Percentiles rank a stretch among this genome's conserved stretches.
phyloP scores from a whole-genome alignment of 2,797 vertebrate genomes.

The Chaenodraco wilsoni region DNA sequence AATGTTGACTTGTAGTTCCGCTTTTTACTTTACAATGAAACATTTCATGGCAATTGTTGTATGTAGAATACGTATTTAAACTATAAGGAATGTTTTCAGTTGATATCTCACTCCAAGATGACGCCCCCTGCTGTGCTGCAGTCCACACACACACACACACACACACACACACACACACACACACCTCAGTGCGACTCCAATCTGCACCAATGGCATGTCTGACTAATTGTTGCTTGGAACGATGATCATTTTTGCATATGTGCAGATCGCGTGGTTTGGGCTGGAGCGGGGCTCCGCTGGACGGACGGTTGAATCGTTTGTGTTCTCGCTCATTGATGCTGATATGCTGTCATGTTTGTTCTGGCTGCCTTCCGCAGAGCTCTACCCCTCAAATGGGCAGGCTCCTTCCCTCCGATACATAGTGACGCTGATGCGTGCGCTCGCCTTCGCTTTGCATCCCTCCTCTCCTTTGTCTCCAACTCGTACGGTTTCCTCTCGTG shows the following conservation, averaged over 20 bases:
- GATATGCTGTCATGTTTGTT: conserved; percentile 66
- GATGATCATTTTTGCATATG: conserved; percentile 47
- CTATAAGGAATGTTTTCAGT: not conserved
- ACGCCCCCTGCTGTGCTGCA: not conserved
- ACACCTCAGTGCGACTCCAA: conserved; percentile 2
- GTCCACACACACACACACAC: conserved; percentile 26
- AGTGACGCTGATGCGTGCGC: conserved; percentile 55
- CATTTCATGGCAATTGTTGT: not conserved
- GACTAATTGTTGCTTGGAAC: conserved; percentile 39
- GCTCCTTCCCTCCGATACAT: conserved; percentile 43
- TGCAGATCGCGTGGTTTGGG: conserved; percentile 33
- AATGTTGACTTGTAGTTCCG: not conserved
- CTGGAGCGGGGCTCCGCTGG: conserved; percentile 25
- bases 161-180: conserved; percentile 21
- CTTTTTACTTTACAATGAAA: not conserved
- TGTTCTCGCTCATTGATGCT: conserved; percentile 57
- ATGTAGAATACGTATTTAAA: not conserved
- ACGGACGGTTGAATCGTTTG: conserved; percentile 53
- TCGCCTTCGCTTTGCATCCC: conserved; percentile 61
- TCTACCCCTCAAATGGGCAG: conserved; percentile 48
- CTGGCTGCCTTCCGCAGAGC: conserved; percentile 47
- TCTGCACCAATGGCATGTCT: conserved; percentile 15
- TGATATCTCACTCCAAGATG: not conserved
- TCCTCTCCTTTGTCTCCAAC: conserved; percentile 61
- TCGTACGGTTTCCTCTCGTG: conserved; percentile 18